Base-by-base conservation (phyloP, 2,797 vertebrate species). In the Sphenodon punctatus region DNA sequence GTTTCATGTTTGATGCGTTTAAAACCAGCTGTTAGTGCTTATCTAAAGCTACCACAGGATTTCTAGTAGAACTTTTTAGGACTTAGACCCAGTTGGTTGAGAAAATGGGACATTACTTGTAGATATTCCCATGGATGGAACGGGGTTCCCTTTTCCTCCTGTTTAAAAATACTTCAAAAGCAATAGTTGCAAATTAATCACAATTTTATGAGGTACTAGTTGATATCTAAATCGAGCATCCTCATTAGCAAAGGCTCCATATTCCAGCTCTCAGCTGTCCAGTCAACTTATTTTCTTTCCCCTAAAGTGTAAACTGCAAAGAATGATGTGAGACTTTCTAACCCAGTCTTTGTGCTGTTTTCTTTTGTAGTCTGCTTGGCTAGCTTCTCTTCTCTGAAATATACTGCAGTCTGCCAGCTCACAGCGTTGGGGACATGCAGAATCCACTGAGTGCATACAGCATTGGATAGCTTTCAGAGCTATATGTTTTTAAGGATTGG, bases 321-420 rank as follows among this genome's bases (percentile, higher is more conserved):
- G 85, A 89, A 65, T 86, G 90, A 86, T 86, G 87, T 3, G 20
- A 88, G 76, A 71, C 93, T 92, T 93, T 93, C 92, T 80, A 85
- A 85, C 82, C 80, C 65, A 12, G 71, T 63, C 65, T 66, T 72
- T 75, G 34, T 17, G 2, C 70, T 83, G 78, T 79, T 91, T 89
- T 56, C 63, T 71, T 39, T 84, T 91, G 84, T 88, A 89, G 36
- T 89, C 82, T 89, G 4, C 46, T 89, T 68, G 92, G 86, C 89
- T 84, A 88, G 75, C 82, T 88, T 84, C 78, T 79, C 68, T 49
- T n/a, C n/a, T n/a, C n/a, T n/a, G 34, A 81, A 78, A 86, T 75
- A 79, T 82, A 85, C 71, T 81, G 63, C 77, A 73, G 74, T 27
- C 55, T 83, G 6, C 67, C 38, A 72, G 49, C 39, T 56, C 79